These are phyloP conservation scores for Mareca penelope DNA, from an alignment of 2,797 vertebrate genomes.

Conservation along the genomic window DNA sequence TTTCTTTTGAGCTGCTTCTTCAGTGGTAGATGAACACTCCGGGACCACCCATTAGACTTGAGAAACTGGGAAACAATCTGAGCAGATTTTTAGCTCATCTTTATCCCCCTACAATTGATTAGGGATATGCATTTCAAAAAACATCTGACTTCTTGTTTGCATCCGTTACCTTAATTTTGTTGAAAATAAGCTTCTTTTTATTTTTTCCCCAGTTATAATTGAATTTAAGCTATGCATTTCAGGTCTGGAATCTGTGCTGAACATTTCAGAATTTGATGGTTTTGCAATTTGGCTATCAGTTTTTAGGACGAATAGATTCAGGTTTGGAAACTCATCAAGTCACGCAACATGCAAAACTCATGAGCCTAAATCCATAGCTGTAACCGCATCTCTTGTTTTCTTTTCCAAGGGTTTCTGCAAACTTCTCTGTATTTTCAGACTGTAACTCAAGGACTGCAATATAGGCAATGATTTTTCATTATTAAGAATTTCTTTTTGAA, in stretches of 20 bases:
- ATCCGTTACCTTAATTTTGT: background rate
- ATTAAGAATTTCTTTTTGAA: background rate
- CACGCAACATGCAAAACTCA: background rate
- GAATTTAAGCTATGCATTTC: background rate
- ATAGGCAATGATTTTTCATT: background rate
- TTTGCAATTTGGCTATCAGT: slow-evolving; percentile 18
- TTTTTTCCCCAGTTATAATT: background rate
- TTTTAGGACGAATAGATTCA: slow-evolving; percentile 12
- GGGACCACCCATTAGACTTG: background rate
- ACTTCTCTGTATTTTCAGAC: background rate
- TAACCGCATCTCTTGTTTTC: slow-evolving; percentile 2
- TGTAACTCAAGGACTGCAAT: background rate
- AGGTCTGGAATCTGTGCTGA: background rate
- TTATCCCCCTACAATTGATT: background rate
- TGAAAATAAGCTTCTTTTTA: background rate
- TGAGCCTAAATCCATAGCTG: background rate
- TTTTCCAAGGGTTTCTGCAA: slow-evolving; percentile 16
- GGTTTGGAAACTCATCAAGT: background rate
- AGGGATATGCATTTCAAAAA: background rate
- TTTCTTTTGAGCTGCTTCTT: background rate
- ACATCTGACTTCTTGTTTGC: background rate
- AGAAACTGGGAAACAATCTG: background rate
- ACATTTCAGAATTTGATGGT: background rate
- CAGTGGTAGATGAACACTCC: background rate
- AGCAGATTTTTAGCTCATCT: background rate